phyloP scores from a whole-genome alignment of 1,140 invertebrate genomes.

The Zaprionus inermis region DNA sequence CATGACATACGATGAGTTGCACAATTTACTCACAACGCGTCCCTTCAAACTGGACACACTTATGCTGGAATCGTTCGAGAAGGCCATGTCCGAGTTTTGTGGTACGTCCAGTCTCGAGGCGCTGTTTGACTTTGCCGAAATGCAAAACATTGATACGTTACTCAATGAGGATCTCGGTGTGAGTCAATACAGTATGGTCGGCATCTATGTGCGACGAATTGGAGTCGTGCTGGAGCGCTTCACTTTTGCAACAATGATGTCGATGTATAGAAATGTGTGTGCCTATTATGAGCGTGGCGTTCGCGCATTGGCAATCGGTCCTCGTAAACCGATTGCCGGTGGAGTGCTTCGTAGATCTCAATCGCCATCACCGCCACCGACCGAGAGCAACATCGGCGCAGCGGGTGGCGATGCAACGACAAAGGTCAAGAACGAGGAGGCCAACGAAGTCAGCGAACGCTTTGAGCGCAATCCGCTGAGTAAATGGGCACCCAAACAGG shows the following conservation, averaged over 20 bases:
- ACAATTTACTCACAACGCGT: conserved; percentile 85
- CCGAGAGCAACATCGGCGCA: neutral
- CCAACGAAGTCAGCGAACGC: conserved; percentile 1
- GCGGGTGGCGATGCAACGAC: neutral
- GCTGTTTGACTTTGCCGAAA: conserved; percentile 88
- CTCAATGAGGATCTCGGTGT: conserved; percentile 78
- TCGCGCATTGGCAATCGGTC: conserved; percentile 54
- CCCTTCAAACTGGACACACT: conserved; percentile 85
- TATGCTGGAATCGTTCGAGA: conserved; percentile 85
- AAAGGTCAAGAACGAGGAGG: conserved; percentile 24
- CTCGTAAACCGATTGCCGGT: conserved; percentile 53
- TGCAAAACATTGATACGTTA: conserved; percentile 81
- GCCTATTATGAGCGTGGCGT: conserved; percentile 86
- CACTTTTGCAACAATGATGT: conserved; percentile 91
- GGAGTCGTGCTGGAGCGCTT: conserved; percentile 92
- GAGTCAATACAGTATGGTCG: conserved; percentile 86
- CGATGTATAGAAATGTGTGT: conserved; percentile 88
- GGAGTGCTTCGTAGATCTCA: conserved; percentile 54
- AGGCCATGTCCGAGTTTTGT: conserved; percentile 85
- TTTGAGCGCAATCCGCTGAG: conserved; percentile 82
- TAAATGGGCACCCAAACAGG: conserved; percentile 93
- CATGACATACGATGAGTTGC: conserved; percentile 86
- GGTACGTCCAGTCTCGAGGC: conserved; percentile 86
- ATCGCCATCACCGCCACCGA: conserved; percentile 28
- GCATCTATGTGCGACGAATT: conserved; percentile 92